Evolutionary conservation across 2,797 vertebrate species (phyloP).

Genomic region (Rachycentron canadum): DNA sequence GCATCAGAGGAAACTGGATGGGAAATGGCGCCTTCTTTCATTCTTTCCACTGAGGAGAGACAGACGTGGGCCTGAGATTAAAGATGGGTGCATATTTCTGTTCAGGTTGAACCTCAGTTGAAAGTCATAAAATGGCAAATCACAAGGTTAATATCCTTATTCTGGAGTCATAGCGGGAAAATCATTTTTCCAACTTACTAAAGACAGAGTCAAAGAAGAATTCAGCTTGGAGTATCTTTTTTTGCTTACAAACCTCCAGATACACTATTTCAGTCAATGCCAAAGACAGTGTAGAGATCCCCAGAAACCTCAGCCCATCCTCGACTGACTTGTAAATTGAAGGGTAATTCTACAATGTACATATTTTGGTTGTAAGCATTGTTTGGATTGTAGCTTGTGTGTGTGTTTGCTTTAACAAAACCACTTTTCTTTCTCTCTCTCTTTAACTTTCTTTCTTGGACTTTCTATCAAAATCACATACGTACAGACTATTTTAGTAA

Average conservation of each 20-base stretch:
- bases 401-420: constrained; percentile 59
- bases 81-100: constrained; percentile 27
- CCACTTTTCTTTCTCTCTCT: background rate
- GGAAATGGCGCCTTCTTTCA: constrained; percentile 25
- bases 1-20: constrained; percentile 15
- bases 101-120: constrained; percentile 19
- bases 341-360: constrained; percentile 7
- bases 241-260: background rate
- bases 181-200: constrained; percentile 1
- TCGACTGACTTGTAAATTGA: background rate
- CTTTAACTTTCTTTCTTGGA: too few species aligned
- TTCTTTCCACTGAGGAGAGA: constrained; percentile 25
- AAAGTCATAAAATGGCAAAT: constrained; percentile 43
- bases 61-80: constrained; percentile 33
- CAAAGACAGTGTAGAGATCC: background rate
- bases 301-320: background rate
- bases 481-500: background rate
- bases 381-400: constrained; percentile 50
- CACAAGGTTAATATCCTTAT: constrained; percentile 16
- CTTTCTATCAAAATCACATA: too few species aligned
- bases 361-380: background rate
- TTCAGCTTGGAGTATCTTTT: background rate
- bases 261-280: background rate
- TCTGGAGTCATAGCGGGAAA: constrained; percentile 25
- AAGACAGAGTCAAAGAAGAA: background rate